Evolutionary conservation across 2,113 vertebrate genomes (phyloP).

Genomic region (Eubucco bourcierii): DNA sequence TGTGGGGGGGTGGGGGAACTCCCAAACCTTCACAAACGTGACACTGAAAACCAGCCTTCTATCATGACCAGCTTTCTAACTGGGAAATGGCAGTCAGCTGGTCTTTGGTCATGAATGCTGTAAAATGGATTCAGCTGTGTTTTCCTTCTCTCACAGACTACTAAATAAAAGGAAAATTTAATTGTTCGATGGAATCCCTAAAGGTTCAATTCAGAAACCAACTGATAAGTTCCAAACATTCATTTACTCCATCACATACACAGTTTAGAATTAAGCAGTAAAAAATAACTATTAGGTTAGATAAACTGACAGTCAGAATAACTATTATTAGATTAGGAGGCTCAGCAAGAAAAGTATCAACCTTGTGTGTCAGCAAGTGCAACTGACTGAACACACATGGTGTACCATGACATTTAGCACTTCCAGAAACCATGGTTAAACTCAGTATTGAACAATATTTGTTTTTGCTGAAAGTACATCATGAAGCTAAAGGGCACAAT

Average conservation of each 20-base stretch:
- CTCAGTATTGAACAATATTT: constrained; percentile 2
- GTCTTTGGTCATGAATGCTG: neutral
- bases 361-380: neutral
- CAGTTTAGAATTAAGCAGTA: neutral
- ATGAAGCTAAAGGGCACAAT: neutral
- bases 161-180: neutral
- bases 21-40: no score
- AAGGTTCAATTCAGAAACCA: neutral
- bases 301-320: neutral
- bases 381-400: neutral
- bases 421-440: neutral
- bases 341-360: constrained; percentile 5
- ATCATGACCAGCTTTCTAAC: neutral
- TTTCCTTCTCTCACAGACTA: neutral
- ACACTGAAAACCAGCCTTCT: neutral
- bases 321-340: neutral
- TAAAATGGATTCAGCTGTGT: neutral
- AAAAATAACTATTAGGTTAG: neutral
- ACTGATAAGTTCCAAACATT: neutral
- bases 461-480: constrained; percentile 1
- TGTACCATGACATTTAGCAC: neutral
- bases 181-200: neutral
- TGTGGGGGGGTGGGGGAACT: no score
- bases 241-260: neutral
- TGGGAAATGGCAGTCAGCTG: neutral